Percentiles rank a stretch among this genome's conserved stretches.
These are phyloP conservation scores for Mythimna loreyi DNA, from an alignment of 2,888 invertebrate species.

Conservation along the genomic window DNA sequence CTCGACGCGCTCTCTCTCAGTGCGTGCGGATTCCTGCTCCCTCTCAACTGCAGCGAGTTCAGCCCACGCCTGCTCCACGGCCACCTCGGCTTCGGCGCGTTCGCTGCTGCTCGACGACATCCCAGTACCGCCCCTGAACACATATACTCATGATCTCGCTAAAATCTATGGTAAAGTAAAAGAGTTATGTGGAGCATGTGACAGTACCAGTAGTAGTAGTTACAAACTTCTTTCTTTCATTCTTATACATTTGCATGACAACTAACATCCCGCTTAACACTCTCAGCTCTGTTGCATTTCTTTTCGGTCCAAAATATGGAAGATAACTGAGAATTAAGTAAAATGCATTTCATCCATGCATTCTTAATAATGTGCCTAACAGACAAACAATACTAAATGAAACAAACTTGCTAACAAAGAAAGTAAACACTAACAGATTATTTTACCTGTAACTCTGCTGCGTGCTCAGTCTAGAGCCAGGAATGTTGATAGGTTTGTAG, in stretches of 20 bases:
- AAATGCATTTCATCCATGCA: no score
- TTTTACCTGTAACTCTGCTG: conserved; percentile 91
- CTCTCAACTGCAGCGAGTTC: conserved; percentile 96
- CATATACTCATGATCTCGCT: conserved; percentile 22
- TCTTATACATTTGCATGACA: background rate
- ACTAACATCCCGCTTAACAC: background rate
- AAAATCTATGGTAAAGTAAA: background rate
- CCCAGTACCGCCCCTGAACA: conserved; percentile 73
- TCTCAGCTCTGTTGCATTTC: background rate
- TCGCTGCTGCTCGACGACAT: conserved; percentile 74
- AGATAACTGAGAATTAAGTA: background rate
- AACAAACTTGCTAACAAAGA: background rate
- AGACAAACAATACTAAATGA: no score
- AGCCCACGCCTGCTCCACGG: conserved; percentile 95
- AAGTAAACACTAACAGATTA: no score
- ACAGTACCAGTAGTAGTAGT: no score
- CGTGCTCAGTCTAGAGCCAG: conserved; percentile 91
- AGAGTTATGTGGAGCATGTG: background rate
- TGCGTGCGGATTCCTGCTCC: conserved; percentile 95
- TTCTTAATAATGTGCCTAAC: no score
- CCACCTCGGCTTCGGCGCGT: conserved; percentile 91
- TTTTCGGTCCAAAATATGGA: background rate
- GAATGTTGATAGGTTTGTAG: conserved; percentile 91
- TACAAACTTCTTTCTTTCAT: no score
- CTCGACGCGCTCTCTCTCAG: conserved; percentile 94